Evolutionary conservation across 2,113 vertebrate genomes (phyloP), one percentile per base, ranked within the genome.

Genomic region (Odontophorus gujanensis): DNA sequence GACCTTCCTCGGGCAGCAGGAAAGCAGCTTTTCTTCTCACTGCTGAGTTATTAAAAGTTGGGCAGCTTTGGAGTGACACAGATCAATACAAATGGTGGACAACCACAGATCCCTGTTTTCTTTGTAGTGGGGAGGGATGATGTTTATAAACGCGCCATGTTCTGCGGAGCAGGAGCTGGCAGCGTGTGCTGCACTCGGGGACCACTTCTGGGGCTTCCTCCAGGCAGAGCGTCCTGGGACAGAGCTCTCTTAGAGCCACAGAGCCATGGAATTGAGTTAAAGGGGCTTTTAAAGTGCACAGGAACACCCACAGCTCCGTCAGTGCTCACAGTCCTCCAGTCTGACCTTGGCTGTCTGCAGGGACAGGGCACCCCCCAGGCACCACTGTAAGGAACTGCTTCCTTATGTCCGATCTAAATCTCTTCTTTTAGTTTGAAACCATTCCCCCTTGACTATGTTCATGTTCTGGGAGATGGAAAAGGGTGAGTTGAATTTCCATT

Each of bases 1-100:
- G 85, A 87, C 91, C 89, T 94, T 50, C 72, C 48, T 76, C 51
- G 78, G 90, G 81, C 47, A 80, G 74, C 11, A 4, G 79, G 85
- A 85, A 69, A 92, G 86, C 80, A 73, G 81, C 87, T 95, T 87
- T 78, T 85, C 87, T 73, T 91, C 86, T 89, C 85, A 68, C 58
- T 76, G 87, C 69, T 75, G 32, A 85, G 67, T 55, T 72, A 89
- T 92, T 89, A 65, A 85, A 87, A 61, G 71, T 78, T 57, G 66
- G 53, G 84, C 74, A 40, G 51, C 47, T 81, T 51, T 26, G 36
- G 78, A 76, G 68, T 24, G 62, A 20, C 74, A n/a, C 53, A 75
- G 84, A 92, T 95, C 87, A 78, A 14, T 22, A 9, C 47, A 25
- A 57, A 87, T 34, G 4, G 4, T 4, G 26, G 78, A 87, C 36